Conservation (phyloP, 2,888 invertebrate genomes). For the Clanis bilineata region DNA sequence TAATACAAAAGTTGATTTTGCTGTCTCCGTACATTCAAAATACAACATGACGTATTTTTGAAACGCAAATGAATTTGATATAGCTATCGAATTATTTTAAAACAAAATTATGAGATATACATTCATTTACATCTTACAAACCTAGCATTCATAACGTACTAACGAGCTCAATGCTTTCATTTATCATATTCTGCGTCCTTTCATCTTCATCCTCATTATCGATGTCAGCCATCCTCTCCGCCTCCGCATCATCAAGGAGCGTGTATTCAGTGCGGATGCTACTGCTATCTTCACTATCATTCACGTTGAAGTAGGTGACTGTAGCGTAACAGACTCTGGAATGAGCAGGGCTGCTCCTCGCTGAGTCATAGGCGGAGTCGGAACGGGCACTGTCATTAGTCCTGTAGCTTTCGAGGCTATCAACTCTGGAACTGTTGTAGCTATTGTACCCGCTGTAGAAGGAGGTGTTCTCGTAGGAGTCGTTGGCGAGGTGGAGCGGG, state of each 20-base stretch:
- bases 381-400: constrained; percentile 53
- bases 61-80: too few relatives aligned
- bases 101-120: too few relatives aligned
- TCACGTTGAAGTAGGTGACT: constrained; percentile 71
- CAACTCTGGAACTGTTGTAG: constrained; percentile 59
- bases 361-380: constrained; percentile 75
- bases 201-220: constrained; percentile 47
- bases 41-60: too few relatives aligned
- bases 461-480: constrained; percentile 57
- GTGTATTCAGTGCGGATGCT: constrained; percentile 75
- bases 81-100: too few relatives aligned
- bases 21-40: too few relatives aligned
- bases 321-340: constrained; percentile 67
- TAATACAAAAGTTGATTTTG: too few relatives aligned
- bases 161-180: constrained; percentile 71
- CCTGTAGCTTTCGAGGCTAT: constrained; percentile 56
- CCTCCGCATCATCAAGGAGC: constrained; percentile 61
- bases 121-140: constrained; percentile 8
- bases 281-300: constrained; percentile 73
- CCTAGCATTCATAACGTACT: constrained; percentile 63
- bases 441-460: constrained; percentile 60
- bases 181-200: constrained; percentile 68
- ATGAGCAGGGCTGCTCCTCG: constrained; percentile 61
- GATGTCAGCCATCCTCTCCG: constrained; percentile 41
- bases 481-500: constrained; percentile 46